Evolutionary conservation across 2,113 vertebrate species (phyloP).

Genomic region (Dolichotis patagonum): DNA sequence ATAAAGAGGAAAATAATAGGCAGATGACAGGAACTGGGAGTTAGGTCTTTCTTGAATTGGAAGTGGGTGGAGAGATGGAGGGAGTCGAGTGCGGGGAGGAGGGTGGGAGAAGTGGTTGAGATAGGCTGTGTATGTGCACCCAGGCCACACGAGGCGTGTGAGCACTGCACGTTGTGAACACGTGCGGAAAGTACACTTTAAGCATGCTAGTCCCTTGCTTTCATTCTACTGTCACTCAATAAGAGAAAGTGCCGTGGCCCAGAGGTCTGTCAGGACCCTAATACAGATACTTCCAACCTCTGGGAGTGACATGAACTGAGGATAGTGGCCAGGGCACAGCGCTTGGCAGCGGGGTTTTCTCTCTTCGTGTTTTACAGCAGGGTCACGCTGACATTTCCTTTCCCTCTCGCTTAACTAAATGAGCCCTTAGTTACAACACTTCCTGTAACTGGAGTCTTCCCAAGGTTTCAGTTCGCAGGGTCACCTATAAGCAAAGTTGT

Average conservation of each 20-base stretch:
- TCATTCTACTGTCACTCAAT: neutral
- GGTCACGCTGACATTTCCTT: neutral
- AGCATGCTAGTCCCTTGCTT: neutral
- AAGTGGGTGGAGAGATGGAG: neutral
- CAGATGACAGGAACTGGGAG: neutral
- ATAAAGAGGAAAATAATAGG: neutral
- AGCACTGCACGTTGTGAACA: neutral
- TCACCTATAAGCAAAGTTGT: neutral
- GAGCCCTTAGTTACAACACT: neutral
- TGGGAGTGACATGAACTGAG: neutral
- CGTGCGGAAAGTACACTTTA: neutral
- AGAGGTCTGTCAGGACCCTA: neutral
- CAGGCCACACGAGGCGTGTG: neutral
- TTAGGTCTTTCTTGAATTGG: neutral
- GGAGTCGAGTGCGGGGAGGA: neutral
- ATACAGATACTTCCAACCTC: neutral
- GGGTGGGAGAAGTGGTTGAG: accelerated
- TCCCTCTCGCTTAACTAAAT: neutral
- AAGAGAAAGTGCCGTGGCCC: neutral
- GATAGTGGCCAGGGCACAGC: neutral
- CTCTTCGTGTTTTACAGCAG: neutral
- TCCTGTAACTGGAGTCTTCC: neutral
- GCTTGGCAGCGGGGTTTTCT: neutral
- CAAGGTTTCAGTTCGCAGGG: neutral
- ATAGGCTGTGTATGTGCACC: too few relatives aligned